Percentiles rank a stretch among this genome's conserved stretches.
Evolutionary conservation across 2,797 vertebrate species (phyloP).

Genomic region (Artibeus lituratus): DNA sequence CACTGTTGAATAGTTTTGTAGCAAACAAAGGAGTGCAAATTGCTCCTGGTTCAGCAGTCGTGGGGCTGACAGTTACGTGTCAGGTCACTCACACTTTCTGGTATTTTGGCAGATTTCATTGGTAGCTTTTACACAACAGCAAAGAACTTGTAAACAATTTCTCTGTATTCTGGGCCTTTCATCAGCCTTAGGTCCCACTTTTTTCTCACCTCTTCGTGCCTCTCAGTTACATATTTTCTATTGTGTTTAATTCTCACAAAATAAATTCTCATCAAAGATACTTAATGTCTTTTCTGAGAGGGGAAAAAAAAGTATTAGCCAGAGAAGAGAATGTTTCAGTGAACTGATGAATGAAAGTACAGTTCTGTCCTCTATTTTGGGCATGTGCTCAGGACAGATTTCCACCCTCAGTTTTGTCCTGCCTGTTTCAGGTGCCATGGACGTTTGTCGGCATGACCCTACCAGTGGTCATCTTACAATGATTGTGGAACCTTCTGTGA

Average conservation of each 20-base stretch:
- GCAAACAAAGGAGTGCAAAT: constrained; percentile 13
- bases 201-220: background rate
- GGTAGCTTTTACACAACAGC: constrained; percentile 2
- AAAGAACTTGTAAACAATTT: constrained; percentile 8
- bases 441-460: background rate
- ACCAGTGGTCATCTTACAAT: background rate
- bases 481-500: no score
- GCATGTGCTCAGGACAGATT: background rate
- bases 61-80: background rate
- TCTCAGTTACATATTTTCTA: background rate
- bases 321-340: background rate
- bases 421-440: rapidly evolving
- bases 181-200: background rate
- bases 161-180: background rate
- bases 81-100: background rate
- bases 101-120: constrained; percentile 23
- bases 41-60: background rate
- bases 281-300: background rate
- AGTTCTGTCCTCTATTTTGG: background rate
- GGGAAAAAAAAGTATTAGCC: background rate
- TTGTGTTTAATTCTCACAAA: background rate
- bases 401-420: background rate
- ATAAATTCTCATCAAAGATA: background rate
- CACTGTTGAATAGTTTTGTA: constrained; percentile 38
- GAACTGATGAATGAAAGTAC: background rate